Conservation (phyloP, 2,113 vertebrate species). For the Nymphicus hollandicus region DNA sequence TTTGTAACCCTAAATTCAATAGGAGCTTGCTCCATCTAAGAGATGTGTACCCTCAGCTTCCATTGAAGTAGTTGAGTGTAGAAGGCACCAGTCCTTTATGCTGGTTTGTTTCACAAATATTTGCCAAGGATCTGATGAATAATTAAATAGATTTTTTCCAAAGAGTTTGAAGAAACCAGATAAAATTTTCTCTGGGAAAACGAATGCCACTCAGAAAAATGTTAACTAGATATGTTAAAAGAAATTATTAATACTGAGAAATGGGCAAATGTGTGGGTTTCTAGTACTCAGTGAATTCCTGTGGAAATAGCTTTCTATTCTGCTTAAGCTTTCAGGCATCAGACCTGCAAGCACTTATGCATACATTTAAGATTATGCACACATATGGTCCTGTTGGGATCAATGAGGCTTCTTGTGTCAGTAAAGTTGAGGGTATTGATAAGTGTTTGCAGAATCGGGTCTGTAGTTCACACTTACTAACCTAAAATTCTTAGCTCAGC, state of each 20-base stretch:
- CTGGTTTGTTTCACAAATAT: slow-evolving; percentile 48
- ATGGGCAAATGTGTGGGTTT: neutral
- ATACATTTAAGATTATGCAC: slow-evolving; percentile 51
- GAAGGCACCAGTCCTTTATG: slow-evolving; percentile 23
- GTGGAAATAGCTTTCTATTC: slow-evolving; percentile 42
- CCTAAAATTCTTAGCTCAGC: slow-evolving; percentile 70
- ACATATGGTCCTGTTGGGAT: slow-evolving; percentile 54
- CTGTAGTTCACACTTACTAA: slow-evolving; percentile 68
- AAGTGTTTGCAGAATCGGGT: slow-evolving; percentile 61
- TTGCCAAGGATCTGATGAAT: slow-evolving; percentile 32
- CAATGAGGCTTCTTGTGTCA: slow-evolving; percentile 56
- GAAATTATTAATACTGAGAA: slow-evolving; percentile 47
- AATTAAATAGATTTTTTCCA: slow-evolving; percentile 50
- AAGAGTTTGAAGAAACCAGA: slow-evolving; percentile 42
- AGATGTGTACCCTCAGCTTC: slow-evolving; percentile 15
- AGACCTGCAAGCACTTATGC: slow-evolving; percentile 42
- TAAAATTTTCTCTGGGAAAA: slow-evolving; percentile 56
- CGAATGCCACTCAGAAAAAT: slow-evolving; percentile 38
- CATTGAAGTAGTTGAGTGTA: slow-evolving; percentile 7
- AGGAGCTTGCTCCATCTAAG: slow-evolving; percentile 28
- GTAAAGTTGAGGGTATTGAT: slow-evolving; percentile 57
- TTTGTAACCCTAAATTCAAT: slow-evolving; percentile 27
- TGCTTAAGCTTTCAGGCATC: slow-evolving; percentile 46
- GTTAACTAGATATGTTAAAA: slow-evolving; percentile 11
- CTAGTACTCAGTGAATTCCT: slow-evolving; percentile 1